A percentile compares a stretch with the other conserved stretches of the same genome.
Conservation (phyloP, 2,888 invertebrate species). For the Ectobius pallidus region DNA sequence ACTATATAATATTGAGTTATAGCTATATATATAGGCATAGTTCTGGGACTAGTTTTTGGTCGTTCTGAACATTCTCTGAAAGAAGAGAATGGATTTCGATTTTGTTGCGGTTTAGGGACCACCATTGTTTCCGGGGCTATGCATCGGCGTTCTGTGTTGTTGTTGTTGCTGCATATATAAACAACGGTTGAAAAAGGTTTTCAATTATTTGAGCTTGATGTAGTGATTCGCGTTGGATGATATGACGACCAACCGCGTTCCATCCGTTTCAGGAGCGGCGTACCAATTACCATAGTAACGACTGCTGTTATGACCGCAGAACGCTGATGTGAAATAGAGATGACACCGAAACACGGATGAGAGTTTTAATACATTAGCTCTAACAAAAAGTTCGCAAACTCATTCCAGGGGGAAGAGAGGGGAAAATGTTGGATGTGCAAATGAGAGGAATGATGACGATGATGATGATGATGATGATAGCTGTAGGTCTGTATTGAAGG, state of each 20-base stretch:
- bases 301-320: conserved; percentile 13
- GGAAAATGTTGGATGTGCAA: conserved; percentile 15
- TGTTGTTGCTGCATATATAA: neutral
- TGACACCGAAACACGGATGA: conserved; percentile 27
- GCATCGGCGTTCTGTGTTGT: neutral
- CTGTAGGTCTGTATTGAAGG: conserved; percentile 1
- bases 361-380: conserved; percentile 28
- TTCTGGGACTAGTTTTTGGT: too few relatives aligned
- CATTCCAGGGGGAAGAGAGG: neutral
- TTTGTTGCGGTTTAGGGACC: neutral
- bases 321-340: conserved; percentile 10
- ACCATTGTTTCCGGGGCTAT: neutral
- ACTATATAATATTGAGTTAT: too few relatives aligned
- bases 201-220: conserved; percentile 26
- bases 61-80: too few relatives aligned
- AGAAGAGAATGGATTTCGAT: neutral
- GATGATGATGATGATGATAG: neutral
- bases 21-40: too few relatives aligned
- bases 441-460: neutral
- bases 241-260: conserved; percentile 12
- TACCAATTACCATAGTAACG: conserved; percentile 26
- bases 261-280: neutral
- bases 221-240: conserved; percentile 10
- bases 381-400: conserved; percentile 25
- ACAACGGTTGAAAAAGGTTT: conserved; percentile 19